Conservation (phyloP, 1,140 invertebrate genomes). For the Theocolax elegans region DNA sequence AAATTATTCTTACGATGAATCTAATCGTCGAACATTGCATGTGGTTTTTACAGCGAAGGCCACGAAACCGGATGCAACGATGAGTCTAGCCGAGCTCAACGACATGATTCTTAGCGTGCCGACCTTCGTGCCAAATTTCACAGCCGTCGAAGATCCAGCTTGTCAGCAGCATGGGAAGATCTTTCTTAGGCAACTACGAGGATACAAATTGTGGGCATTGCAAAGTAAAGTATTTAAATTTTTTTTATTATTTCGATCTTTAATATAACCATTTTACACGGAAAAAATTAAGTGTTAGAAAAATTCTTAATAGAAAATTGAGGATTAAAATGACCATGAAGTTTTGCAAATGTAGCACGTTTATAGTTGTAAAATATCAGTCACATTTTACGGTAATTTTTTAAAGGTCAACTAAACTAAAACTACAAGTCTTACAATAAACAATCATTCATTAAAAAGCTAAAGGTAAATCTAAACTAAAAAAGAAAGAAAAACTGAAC, state of each 20-base stretch:
- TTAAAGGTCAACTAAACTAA: too few relatives aligned
- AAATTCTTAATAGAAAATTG: too few relatives aligned
- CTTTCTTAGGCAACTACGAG: conserved; percentile 73
- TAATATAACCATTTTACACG: too few relatives aligned
- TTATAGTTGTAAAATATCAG: too few relatives aligned
- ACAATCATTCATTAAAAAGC: too few relatives aligned
- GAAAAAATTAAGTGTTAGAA: too few relatives aligned
- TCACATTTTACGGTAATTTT: too few relatives aligned
- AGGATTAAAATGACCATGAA: too few relatives aligned
- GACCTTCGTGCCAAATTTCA: conserved; percentile 75
- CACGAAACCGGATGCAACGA: conserved; percentile 27
- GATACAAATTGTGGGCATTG: conserved; percentile 76
- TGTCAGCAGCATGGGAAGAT: conserved; percentile 77
- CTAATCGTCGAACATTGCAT: background rate
- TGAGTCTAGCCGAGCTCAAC: conserved; percentile 60
- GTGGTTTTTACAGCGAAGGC: conserved; percentile 11
- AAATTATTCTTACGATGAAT: conserved; percentile 5
- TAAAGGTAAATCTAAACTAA: too few relatives aligned
- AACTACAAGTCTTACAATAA: too few relatives aligned
- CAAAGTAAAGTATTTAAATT: conserved; percentile 70
- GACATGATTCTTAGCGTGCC: conserved; percentile 69
- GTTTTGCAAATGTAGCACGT: too few relatives aligned
- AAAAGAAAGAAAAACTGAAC: too few relatives aligned
- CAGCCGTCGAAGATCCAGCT: conserved; percentile 71
- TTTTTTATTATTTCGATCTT: conserved; percentile 36